phyloP scores from a whole-genome alignment of 2,888 invertebrate species.

The Lissocephala sabroskyi region DNA sequence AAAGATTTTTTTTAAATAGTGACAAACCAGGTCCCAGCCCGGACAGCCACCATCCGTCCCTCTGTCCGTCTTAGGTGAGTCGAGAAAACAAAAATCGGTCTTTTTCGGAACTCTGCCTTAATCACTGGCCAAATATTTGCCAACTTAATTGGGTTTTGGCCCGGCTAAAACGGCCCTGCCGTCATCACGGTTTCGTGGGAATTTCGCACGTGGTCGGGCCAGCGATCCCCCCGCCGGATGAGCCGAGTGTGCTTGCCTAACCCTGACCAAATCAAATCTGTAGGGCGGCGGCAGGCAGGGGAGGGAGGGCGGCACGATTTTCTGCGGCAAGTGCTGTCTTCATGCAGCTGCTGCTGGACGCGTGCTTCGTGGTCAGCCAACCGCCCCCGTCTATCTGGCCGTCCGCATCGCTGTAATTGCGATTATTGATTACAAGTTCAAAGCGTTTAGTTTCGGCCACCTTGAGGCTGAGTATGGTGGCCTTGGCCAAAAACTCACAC shows the following conservation, averaged over 20 bases:
- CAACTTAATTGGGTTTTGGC: slow-evolving; percentile 50
- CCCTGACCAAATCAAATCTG: slow-evolving; percentile 19
- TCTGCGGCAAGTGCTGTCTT: slow-evolving; percentile 21
- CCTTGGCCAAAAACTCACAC: slow-evolving; percentile 50
- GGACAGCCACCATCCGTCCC: too few relatives aligned
- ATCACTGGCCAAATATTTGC: slow-evolving; percentile 63
- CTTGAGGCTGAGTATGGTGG: slow-evolving; percentile 46
- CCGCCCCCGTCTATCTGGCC: slow-evolving; percentile 12
- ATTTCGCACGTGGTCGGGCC: slow-evolving; percentile 26
- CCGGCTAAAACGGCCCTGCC: too few relatives aligned
- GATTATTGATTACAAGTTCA: slow-evolving; percentile 56
- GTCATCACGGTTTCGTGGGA: slow-evolving; percentile 23
- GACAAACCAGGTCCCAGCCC: too few relatives aligned
- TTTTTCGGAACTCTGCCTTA: slow-evolving; percentile 32
- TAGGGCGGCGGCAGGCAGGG: too few relatives aligned
- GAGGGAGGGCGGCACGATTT: too few relatives aligned
- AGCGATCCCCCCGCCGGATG: too few relatives aligned
- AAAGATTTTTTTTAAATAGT: too few relatives aligned
- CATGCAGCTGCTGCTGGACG: slow-evolving; percentile 33
- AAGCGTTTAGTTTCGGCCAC: slow-evolving; percentile 56
- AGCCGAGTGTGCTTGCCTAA: slow-evolving; percentile 22
- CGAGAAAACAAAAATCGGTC: too few relatives aligned
- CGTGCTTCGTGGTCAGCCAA: too few relatives aligned
- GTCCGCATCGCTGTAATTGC: slow-evolving; percentile 32
- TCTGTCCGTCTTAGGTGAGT: too few relatives aligned